Evolutionary conservation across 2,797 vertebrate genomes (phyloP).

Genomic region (Coregonus sp.): DNA sequence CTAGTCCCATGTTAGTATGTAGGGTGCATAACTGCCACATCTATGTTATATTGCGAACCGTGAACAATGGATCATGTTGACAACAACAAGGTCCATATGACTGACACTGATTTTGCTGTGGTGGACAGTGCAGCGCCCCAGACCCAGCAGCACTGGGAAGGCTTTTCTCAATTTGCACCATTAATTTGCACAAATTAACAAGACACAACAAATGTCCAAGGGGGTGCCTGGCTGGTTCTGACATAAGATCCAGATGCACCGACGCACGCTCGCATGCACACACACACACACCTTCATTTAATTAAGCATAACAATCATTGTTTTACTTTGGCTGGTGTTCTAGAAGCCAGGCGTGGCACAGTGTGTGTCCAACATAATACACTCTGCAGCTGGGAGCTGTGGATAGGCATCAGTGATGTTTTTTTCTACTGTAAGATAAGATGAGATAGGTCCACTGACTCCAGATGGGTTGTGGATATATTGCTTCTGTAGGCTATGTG

Average conservation of each 20-base stretch:
- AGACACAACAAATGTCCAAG: not conserved
- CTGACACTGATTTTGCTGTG: not conserved
- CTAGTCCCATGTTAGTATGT: constrained; percentile 10
- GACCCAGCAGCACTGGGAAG: not conserved
- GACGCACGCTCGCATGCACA: not conserved
- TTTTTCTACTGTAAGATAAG: not conserved
- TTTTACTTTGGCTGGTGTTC: not conserved
- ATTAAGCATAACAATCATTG: not conserved
- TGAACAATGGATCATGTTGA: constrained; percentile 13
- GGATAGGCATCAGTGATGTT: constrained; percentile 1
- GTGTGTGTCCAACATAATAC: not conserved
- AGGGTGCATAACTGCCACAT: constrained; percentile 25
- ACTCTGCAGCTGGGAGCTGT: not conserved
- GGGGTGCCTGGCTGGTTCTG: not conserved
- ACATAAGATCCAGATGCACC: not conserved
- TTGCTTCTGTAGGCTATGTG: constrained; percentile 38
- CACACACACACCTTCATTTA: not conserved
- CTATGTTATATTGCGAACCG: constrained; percentile 13
- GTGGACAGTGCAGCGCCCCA: not conserved
- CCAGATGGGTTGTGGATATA: constrained; percentile 40
- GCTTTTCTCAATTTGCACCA: not conserved
- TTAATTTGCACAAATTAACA: too few relatives aligned
- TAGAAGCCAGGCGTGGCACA: not conserved
- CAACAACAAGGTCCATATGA: not conserved
- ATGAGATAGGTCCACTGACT: not conserved